Percentiles rank a stretch among this genome's conserved stretches.
phyloP scores from a whole-genome alignment of 2,113 vertebrate genomes.

The Candoia aspera region DNA sequence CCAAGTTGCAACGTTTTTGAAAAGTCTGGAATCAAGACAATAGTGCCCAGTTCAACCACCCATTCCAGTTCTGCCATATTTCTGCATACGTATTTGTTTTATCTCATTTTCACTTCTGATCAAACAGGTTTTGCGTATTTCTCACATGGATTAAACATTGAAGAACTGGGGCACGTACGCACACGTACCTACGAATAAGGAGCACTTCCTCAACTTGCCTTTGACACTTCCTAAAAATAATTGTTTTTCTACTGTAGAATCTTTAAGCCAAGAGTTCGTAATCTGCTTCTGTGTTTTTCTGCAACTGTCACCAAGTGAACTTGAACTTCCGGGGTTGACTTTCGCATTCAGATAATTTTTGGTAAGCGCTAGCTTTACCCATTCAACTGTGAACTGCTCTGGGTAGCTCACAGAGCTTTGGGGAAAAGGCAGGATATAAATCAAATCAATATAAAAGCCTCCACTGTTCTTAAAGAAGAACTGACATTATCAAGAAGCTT shows the following conservation, averaged over 20 bases:
- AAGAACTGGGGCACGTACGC: not conserved
- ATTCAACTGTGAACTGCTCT: not conserved
- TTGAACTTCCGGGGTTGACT: not conserved
- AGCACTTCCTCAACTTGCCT: not conserved
- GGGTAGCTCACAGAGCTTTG: no score
- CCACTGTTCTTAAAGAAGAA: no score
- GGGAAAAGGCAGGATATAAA: not conserved
- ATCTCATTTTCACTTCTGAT: not conserved
- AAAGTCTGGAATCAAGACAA: not conserved
- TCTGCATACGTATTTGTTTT: not conserved
- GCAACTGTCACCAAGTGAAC: not conserved
- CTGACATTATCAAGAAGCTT: no score
- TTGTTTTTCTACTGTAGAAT: not conserved
- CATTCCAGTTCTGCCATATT: not conserved
- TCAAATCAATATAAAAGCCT: no score
- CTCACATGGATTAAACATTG: not conserved
- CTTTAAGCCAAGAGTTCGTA: not conserved
- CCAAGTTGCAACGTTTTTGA: not conserved
- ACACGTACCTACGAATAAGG: not conserved
- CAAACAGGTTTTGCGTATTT: not conserved
- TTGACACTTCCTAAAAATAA: not conserved
- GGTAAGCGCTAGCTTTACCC: no score
- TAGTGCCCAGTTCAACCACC: no score
- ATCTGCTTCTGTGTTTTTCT: not conserved
- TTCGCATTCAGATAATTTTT: not conserved